These are phyloP conservation scores for Eupithecia inturbata DNA, from an alignment of 2,888 invertebrate genomes.

Conservation along the genomic window DNA sequence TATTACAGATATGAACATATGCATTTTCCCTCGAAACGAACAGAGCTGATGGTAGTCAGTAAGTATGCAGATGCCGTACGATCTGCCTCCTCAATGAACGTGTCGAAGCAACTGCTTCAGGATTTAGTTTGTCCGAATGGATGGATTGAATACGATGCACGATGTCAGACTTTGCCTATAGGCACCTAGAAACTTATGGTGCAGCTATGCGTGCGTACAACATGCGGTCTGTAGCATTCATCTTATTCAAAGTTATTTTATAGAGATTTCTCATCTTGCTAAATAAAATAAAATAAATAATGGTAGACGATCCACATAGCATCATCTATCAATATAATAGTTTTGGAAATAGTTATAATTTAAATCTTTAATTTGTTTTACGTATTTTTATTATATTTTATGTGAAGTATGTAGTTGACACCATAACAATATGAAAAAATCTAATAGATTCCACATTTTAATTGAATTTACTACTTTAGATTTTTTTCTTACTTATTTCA, in stretches of 20 bases:
- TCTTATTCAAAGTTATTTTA: too few species aligned
- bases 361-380: neutral
- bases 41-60: neutral
- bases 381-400: too few species aligned
- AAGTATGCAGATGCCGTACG: neutral
- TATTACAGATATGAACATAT: neutral
- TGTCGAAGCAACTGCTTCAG: neutral
- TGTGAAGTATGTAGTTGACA: too few species aligned
- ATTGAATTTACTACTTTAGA: neutral
- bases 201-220: neutral
- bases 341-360: neutral
- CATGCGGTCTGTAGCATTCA: neutral
- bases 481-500: neutral
- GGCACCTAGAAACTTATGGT: neutral
- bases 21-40: neutral
- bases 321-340: too few species aligned
- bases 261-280: too few species aligned
- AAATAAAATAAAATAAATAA: too few species aligned
- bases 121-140: neutral
- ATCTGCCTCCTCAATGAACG: conserved; percentile 1
- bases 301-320: too few species aligned
- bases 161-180: neutral
- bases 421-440: too few species aligned
- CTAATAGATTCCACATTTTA: too few species aligned
- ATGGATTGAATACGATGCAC: neutral